Evolutionary conservation across 2,113 vertebrate species (phyloP), one percentile per base, ranked within the genome.

Genomic region (Phrynosoma platyrhinos): DNA sequence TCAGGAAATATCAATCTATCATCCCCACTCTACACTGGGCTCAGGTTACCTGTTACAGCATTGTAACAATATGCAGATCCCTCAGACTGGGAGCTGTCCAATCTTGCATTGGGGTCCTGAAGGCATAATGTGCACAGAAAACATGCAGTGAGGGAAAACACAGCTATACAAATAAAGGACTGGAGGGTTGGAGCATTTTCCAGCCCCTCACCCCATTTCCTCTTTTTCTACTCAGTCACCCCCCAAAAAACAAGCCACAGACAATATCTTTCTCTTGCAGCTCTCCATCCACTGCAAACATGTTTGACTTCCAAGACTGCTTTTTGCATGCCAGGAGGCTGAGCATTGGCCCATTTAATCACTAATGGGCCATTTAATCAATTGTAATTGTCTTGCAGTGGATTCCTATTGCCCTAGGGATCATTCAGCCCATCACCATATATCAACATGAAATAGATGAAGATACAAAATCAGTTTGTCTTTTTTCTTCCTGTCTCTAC

Each of bases 311-410:
- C 40, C 64, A 82, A 23, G 21, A 68, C 7, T 42, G 62, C 23
- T 16, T 25, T 69, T 68, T 69, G 40, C 14, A 42, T 58, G 53
- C 71, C 71, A 84, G 32, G 83, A 75, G 23, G 21, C 32, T 58
- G 53, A 36, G 72, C n/a, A 25, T 23, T 75, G 71, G n/a, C 23
- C n/a, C 52, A 84, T 76, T 85, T 76, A 62, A 42, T 53, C 30
- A 53, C 83, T 76, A 85, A 64, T 62, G 53, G 83, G 52, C 21
- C 72, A 75, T 84, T 75, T 84, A 27, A 84, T 84, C 53, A 62
- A 62, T 32, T 40, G 36, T 27, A 84, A 84, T 76, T 76, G 53
- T 42, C 71, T 84, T 36, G 47, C 47, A 14, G 7, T 52, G 64
- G 64, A 69, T 69, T 53, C n/a, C 9, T 84, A 25, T 7, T 74